These are phyloP conservation scores for Petrolisthes manimaculis DNA, from an alignment of 2,888 invertebrate species.

Conservation along the genomic window DNA sequence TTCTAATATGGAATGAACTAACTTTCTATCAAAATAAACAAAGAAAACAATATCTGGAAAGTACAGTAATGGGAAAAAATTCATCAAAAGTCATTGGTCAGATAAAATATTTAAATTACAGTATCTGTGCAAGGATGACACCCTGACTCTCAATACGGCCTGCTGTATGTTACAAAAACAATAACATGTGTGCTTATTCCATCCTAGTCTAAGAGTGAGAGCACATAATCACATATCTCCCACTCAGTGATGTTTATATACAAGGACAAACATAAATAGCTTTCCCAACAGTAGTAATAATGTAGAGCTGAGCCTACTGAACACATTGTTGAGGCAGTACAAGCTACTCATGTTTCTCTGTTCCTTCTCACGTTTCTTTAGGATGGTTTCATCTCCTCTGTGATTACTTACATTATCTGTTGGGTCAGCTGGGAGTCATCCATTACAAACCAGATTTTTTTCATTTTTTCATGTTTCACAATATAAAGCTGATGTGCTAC, in stretches of 20 bases:
- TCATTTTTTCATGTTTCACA: too few species aligned
- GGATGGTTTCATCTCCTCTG: too few species aligned
- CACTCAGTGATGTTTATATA: neutral
- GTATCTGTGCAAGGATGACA: too few species aligned
- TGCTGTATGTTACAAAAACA: neutral
- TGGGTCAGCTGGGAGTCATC: too few species aligned
- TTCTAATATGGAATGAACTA: conserved; percentile 8
- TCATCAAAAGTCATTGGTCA: too few species aligned
- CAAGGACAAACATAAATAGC: neutral
- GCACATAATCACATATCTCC: neutral
- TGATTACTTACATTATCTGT: too few species aligned
- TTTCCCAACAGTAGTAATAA: neutral
- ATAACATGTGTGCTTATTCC: neutral
- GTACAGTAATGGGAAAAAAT: neutral
- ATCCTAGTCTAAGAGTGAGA: neutral
- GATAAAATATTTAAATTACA: too few species aligned
- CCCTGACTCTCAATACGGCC: too few species aligned
- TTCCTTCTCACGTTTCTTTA: neutral
- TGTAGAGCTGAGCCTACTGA: neutral
- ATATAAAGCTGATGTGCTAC: too few species aligned
- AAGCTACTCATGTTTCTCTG: neutral
- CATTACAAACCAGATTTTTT: too few species aligned
- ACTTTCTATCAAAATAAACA: neutral
- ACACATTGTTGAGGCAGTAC: neutral
- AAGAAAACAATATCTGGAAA: neutral